Evolutionary conservation across 2,113 vertebrate genomes (phyloP).

Genomic region (Dendropsophus ebraccatus): DNA sequence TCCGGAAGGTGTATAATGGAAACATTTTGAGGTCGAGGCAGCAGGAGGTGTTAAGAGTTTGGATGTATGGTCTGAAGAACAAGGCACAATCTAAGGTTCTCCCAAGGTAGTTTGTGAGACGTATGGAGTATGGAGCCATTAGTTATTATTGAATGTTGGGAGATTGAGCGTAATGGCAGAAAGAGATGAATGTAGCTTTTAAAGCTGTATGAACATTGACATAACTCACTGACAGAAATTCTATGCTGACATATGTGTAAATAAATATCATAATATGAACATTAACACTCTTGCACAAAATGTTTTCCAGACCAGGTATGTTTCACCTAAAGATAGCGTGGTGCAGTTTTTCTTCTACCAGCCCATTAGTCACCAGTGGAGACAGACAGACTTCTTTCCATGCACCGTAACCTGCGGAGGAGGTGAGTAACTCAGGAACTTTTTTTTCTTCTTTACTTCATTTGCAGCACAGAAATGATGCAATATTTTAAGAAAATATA

Average conservation of each 20-base stretch:
- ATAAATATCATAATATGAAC: not conserved
- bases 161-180: not conserved
- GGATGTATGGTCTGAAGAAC: no score
- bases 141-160: not conserved
- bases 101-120: no score
- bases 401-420: slow-evolving; percentile 88
- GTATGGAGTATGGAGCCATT: not conserved
- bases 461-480: not conserved
- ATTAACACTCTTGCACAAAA: slow-evolving; percentile 58
- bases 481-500: slow-evolving; percentile 32
- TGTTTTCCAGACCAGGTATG: slow-evolving; percentile 82
- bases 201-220: not conserved
- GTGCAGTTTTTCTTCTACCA: slow-evolving; percentile 90
- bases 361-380: slow-evolving; percentile 85
- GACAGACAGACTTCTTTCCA: slow-evolving; percentile 85
- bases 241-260: not conserved
- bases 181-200: not conserved
- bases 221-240: not conserved
- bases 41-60: no score
- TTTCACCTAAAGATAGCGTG: slow-evolving; percentile 79
- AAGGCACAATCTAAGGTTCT: no score
- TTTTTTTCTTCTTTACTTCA: slow-evolving; percentile 15
- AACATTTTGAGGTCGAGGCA: no score
- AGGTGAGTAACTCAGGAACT: slow-evolving; percentile 74
- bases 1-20: no score